Evolutionary conservation across 2,113 vertebrate species (phyloP).

Genomic region (Dromaius novaehollandiae): DNA sequence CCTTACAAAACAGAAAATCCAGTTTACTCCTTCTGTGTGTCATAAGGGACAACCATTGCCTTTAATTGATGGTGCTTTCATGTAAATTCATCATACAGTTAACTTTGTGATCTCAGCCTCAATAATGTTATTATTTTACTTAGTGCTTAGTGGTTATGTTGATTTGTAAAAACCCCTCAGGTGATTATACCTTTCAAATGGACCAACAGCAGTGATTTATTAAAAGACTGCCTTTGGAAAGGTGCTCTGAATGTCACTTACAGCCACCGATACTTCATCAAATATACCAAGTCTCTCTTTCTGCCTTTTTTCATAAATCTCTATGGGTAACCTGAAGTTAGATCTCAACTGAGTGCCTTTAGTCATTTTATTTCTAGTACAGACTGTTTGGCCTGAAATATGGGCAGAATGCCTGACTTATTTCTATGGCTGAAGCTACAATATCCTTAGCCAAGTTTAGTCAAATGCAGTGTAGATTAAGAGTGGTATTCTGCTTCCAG

Average conservation of each 20-base stretch:
- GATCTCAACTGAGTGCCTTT: background rate
- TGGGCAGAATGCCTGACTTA: background rate
- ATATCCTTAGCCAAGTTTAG: background rate
- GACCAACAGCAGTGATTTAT: constrained; percentile 55
- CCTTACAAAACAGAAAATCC: constrained; percentile 4
- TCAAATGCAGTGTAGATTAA: background rate
- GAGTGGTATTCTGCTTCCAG: background rate
- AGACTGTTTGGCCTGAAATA: background rate
- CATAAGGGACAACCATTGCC: constrained; percentile 31
- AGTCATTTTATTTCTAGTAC: background rate
- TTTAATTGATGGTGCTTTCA: constrained; percentile 43
- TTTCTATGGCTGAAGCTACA: background rate
- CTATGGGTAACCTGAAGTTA: background rate
- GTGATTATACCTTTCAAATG: constrained; percentile 48
- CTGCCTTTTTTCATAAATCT: background rate
- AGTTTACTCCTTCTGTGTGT: background rate
- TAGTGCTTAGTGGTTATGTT: constrained; percentile 48
- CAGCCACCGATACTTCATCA: constrained; percentile 8
- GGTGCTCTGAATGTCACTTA: constrained; percentile 49
- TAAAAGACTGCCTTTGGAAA: constrained; percentile 39
- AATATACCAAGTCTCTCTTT: background rate
- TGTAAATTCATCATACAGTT: constrained; percentile 59
- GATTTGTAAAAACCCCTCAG: constrained; percentile 57
- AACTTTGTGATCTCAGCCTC: constrained; percentile 61
- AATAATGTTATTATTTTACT: constrained; percentile 59